Conservation (phyloP, 2,113 vertebrate species). For the Phalacrocorax brasilianus region DNA sequence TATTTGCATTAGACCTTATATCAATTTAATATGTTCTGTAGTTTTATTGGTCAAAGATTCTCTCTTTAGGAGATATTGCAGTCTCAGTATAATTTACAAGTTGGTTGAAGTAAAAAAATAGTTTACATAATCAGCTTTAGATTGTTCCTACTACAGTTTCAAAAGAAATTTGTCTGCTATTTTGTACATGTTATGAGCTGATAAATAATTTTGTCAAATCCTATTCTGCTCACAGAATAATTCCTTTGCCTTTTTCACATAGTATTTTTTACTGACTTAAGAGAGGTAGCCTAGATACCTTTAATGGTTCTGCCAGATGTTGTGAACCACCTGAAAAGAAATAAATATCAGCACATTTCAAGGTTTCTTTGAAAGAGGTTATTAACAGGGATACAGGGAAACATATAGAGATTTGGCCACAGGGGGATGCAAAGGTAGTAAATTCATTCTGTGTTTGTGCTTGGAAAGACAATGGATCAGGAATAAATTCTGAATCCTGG, state of each 20-base stretch:
- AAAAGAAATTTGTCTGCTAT: background rate
- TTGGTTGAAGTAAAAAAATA: background rate
- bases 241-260: background rate
- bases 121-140: background rate
- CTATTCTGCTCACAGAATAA: background rate
- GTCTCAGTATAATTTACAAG: background rate
- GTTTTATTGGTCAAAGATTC: background rate
- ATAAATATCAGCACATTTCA: background rate
- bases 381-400: background rate
- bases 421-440: background rate
- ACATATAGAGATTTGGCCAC: background rate
- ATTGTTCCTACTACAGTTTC: background rate
- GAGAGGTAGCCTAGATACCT: background rate
- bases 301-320: background rate
- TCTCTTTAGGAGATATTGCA: background rate
- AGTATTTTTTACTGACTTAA: background rate
- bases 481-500: background rate
- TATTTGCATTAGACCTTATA: background rate
- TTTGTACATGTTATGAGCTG: background rate
- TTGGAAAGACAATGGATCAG: background rate
- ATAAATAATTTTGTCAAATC: background rate
- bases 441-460: background rate
- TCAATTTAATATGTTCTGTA: background rate
- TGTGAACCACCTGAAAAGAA: background rate
- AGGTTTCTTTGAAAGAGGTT: background rate